Evolutionary conservation across 2,113 vertebrate species (phyloP).

Genomic region (Hassar affinis): DNA sequence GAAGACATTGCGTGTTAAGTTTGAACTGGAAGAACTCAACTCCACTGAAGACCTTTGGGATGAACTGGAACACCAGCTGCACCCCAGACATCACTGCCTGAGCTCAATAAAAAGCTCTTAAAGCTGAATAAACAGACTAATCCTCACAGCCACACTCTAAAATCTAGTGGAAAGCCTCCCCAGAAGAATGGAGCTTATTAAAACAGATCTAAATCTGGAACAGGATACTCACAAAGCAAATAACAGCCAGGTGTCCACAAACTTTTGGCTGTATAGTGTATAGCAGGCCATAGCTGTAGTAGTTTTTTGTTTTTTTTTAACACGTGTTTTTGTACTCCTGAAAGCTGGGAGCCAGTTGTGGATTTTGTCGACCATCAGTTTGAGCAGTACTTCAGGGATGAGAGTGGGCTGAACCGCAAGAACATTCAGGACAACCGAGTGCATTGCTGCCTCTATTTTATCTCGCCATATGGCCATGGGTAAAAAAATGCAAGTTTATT

Average conservation of each 20-base stretch:
- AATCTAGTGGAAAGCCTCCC: not conserved
- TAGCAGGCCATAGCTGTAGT: not conserved
- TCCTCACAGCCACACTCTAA: not conserved
- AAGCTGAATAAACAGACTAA: not conserved
- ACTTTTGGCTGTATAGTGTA: not conserved
- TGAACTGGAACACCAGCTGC: not conserved
- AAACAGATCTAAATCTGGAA: not conserved
- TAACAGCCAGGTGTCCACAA: not conserved
- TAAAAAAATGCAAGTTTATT: constrained; percentile 39
- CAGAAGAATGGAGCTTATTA: not conserved
- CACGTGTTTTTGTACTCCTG: not conserved
- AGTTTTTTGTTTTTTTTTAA: not conserved
- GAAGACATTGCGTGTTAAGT: not conserved
- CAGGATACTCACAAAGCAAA: not conserved
- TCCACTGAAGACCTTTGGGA: not conserved
- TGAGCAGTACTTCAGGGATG: constrained; percentile 73
- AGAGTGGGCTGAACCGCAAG: constrained; percentile 72
- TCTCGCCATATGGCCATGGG: constrained; percentile 77
- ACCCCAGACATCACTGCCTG: not conserved
- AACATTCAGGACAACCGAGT: constrained; percentile 78
- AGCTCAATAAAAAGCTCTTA: not conserved
- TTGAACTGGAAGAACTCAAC: not conserved
- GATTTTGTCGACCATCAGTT: constrained; percentile 74
- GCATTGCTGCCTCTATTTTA: constrained; percentile 78
- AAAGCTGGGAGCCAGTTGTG: constrained; percentile 67